A percentile compares a stretch with the other conserved stretches of the same genome.
These are phyloP conservation scores for Cyrtonyx montezumae DNA, from an alignment of 2,113 vertebrate species.

Conservation along the genomic window DNA sequence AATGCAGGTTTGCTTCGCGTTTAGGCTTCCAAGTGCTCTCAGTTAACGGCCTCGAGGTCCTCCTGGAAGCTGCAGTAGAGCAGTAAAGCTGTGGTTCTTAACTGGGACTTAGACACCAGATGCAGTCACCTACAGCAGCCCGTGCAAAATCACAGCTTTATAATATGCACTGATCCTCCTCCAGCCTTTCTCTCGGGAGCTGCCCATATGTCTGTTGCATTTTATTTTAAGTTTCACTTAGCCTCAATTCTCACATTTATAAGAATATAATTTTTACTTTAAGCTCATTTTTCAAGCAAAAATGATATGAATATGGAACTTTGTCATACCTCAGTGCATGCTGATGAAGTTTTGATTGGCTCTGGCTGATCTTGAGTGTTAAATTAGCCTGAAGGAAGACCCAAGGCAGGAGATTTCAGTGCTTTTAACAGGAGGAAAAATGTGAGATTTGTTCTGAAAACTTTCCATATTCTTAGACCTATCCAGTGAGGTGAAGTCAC, in stretches of 20 bases:
- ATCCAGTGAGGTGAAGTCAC: accelerated
- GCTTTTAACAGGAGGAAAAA: not conserved
- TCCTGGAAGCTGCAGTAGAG: not conserved
- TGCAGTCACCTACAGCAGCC: not conserved
- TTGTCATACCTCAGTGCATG: not conserved
- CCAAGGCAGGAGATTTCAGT: not conserved
- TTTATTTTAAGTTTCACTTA: not conserved
- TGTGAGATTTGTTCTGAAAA: not conserved
- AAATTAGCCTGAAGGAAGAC: not conserved
- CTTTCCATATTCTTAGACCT: accelerated
- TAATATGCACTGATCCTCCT: accelerated
- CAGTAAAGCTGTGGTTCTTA: not conserved
- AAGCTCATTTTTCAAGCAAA: not conserved
- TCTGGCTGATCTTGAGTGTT: not conserved
- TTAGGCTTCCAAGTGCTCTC: not conserved
- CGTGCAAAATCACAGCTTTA: not conserved
- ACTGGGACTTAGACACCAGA: not conserved
- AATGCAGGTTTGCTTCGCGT: not conserved
- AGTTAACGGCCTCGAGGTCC: not conserved
- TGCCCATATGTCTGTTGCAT: not conserved
- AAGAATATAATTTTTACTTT: not conserved
- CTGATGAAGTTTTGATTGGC: not conserved
- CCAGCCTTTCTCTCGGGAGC: not conserved
- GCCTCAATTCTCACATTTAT: not conserved
- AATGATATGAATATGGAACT: not conserved